Evolutionary conservation across 1,140 invertebrate species (phyloP), one percentile per base, ranked within the genome.

Genomic region (Subanguina moxae): DNA sequence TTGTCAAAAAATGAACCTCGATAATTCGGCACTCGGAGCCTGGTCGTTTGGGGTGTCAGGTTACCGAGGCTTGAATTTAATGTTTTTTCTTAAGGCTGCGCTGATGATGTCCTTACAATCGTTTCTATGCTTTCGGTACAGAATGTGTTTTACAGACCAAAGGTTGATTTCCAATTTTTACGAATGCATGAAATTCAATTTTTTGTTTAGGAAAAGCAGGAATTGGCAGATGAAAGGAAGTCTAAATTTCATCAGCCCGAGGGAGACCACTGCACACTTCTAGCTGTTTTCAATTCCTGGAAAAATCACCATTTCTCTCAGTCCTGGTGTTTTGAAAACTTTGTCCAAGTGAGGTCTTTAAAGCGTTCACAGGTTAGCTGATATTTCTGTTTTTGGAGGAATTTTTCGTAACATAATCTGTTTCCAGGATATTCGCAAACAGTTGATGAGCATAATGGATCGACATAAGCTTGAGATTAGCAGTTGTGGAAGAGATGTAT

Each of bases 211-310:
- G 94, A 98, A 80, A 98, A 98, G 81, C 94, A 97, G 84, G 91
- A 93, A 0, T 83, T 96, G 32, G 96, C 96, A 1, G 96, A 99
- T 86, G 93, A 97, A 83, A 95, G 96, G 80, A 98, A 98, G 82
- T 94, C 93, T 0, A 97, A 97, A 84, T 99, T 99, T 80, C 97
- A 98, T 85, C 95, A 98, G 84, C 86, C 91, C 0, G 95, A 98
- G 85, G 96, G 96, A 0, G 96, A 99, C 84, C 96, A 99, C 86
- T 85, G 98, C 8, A 98, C 95, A 0, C 84, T 98, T 13, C 83
- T 99, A n/a, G 92, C 94, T 0, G 94, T 99, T 1, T 99, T 97
- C 83, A 99, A 99, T 82, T 94, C 94, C 25, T 99, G 96, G 96
- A 93, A 93, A 80, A 97, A 97, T 80, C 97, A 97, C 83, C 96